phyloP scores from a whole-genome alignment of 2,797 vertebrate genomes.

The Margarornis squamiger region DNA sequence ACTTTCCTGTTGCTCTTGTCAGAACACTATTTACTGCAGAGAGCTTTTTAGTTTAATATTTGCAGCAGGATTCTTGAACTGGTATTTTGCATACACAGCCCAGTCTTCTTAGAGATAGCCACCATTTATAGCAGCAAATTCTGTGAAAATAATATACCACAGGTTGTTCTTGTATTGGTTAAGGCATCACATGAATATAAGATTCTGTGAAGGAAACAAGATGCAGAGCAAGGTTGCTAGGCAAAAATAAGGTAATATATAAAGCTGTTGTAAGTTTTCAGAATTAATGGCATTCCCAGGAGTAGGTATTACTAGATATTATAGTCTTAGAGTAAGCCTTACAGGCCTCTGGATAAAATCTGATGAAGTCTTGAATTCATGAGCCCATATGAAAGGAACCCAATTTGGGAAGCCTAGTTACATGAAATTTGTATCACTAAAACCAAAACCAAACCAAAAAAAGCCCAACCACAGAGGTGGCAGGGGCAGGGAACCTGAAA shows the following conservation, averaged over 20 bases:
- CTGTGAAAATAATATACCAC: not conserved
- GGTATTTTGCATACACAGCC: not conserved
- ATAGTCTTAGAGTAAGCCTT: not conserved
- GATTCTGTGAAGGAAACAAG: not conserved
- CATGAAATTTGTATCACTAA: not conserved
- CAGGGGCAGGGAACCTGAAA: rapidly evolving
- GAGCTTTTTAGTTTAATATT: not conserved
- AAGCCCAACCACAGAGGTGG: rapidly evolving
- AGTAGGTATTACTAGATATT: not conserved
- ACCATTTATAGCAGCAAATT: not conserved
- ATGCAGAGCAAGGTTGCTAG: not conserved
- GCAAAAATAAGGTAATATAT: not conserved
- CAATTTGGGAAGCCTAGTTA: not conserved
- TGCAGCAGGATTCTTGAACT: not conserved
- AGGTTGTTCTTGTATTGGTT: not conserved
- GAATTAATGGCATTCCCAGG: not conserved
- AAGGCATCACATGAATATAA: not conserved
- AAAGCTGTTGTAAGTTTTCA: not conserved
- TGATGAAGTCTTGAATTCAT: not conserved
- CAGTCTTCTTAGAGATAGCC: not conserved
- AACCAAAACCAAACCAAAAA: not conserved
- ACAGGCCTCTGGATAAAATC: not conserved
- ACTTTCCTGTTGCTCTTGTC: not conserved
- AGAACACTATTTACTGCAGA: not conserved
- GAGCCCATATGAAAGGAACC: not conserved